A percentile compares a stretch with the other conserved stretches of the same genome.
Evolutionary conservation across 2,113 vertebrate genomes (phyloP).

Genomic region (Coptodon rendalli): DNA sequence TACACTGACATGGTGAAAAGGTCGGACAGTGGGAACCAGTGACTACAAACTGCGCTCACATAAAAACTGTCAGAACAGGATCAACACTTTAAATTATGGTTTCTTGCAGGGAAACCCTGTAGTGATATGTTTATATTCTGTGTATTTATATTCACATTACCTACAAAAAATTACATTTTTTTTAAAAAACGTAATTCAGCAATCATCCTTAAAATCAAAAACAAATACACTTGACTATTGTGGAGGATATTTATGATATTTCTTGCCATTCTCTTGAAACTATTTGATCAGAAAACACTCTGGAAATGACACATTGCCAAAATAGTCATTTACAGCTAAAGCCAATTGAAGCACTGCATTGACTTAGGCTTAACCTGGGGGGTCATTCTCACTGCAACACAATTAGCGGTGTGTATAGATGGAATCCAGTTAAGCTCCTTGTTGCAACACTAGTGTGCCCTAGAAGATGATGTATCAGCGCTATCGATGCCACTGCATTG

Average conservation of each 20-base stretch:
- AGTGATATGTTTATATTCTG: neutral
- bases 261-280: neutral
- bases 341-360: neutral
- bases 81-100: neutral
- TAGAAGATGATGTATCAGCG: neutral
- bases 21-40: neutral
- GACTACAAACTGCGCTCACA: neutral
- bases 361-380: neutral
- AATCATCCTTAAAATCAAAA: neutral
- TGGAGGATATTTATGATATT: neutral
- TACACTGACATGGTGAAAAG: neutral
- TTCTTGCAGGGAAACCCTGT: neutral
- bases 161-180: accelerated
- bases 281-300: neutral
- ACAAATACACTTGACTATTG: neutral
- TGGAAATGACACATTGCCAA: neutral
- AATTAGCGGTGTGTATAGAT: neutral
- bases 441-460: neutral
- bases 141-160: neutral
- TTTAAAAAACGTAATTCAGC: neutral
- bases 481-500: neutral
- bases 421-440: neutral
- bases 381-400: neutral
- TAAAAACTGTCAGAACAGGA: neutral
- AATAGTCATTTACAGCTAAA: neutral